Base-by-base conservation (phyloP, 1,140 invertebrate species). In the Hyles vespertilio region DNA sequence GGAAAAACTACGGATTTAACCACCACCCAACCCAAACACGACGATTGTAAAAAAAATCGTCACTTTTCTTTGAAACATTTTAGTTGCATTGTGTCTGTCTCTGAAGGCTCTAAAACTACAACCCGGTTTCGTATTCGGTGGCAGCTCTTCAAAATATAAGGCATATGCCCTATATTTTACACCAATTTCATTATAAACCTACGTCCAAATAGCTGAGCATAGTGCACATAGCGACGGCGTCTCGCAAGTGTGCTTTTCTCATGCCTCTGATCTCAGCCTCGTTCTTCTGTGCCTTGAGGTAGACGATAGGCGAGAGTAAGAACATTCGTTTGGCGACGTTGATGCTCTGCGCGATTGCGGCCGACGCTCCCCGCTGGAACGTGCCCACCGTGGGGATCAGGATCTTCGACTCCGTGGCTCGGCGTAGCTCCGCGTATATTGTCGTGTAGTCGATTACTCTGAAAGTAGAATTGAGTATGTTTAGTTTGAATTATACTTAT, bases 201-300 rank as follows among this genome's bases (percentile, higher is more conserved):
- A 75, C 66, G 84, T 99, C 96, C 59, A 99, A 88, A 89, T 97
- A 98, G 43, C 93, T 92, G 51, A 99, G 91, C 64, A 96, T 96
- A 74, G 98, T 95, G 77, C 97, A 97, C 81, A 99, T 92, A 1
- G 97, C 97, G 0, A 96, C 96, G 10, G 95, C 96, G 77, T 97
- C 96, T 56, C 93, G 87, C 7, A 96, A 81, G 84, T 98, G 96
- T 3, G 97, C 95, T 52, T 90, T 92, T 67, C 92, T 92, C 96
- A 99, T 99, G 56, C 97, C 96, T 46, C 92, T 89, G 46, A 94
- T 93, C 90, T 99, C 98, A 0, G 93, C 90, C 3, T 89, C 74
- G 82, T 98, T 98, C 83, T 99, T 98, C 49, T 95, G 92, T 0
- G 96, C 94, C 72, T 97, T 97, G 79, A 97, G 90, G 43, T 93